Base-by-base conservation (phyloP, 1,140 invertebrate species). In the Hydropsyche tenuis region DNA sequence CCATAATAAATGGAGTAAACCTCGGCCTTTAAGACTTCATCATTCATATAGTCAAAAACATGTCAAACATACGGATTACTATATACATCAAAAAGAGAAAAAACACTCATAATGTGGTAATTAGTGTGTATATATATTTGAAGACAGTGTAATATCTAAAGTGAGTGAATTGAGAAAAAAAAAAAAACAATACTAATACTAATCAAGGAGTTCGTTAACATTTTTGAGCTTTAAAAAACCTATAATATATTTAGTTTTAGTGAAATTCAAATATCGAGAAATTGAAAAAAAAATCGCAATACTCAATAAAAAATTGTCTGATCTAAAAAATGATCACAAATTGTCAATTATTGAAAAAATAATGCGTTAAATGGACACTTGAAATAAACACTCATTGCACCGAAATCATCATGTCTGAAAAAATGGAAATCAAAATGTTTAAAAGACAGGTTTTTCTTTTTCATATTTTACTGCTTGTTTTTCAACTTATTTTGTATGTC, bases 101-200 rank as follows among this genome's bases (percentile, higher is more conserved):
- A 75, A 73, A 68, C 56, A 73, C 51, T 77, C 69, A 74, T 74
- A 69, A 74, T 56, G 65, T 69, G 65, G 56, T 70, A 56, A 27
- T 69, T n/a, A 51, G 14, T 30, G 12, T 45, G 46, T 53, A 46
- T n/a, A n/a, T n/a, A n/a, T n/a, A n/a, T n/a, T 2, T 53, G 42
- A 42, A 1, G 30, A 69, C 16, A 25, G 9, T 23, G 46, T 37
- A 43, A 18, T 27, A 46, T 66, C 6, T 11, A 16, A 1, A 70
- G 18, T 51, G n/a, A 25, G 16, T 37, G 27, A 70, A 70, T n/a
- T n/a, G 30, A 56, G 12, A 70, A 23, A 48, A 22, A 45, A n/a
- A 37, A 14, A 37, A 56, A 25, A 51, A 30, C 37, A 56, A 27
- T 20, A 70, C 2, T 25, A 25, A 30, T 30, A 16, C 18, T 2